Conservation (phyloP, 2,797 vertebrate genomes). For the Oreonectes daqikongensis region DNA sequence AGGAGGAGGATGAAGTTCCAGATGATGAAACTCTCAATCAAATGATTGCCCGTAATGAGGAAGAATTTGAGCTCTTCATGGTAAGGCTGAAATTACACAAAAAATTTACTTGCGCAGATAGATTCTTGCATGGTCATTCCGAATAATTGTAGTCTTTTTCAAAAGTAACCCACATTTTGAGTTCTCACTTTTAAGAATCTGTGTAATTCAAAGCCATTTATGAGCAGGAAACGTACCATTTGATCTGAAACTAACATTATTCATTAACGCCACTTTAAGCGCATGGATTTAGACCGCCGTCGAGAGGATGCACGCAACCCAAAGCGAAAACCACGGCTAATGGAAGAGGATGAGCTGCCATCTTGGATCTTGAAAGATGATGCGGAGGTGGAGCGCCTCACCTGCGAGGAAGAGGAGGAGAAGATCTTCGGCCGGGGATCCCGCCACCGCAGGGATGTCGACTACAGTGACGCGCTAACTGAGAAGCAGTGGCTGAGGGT, state of each 20-base stretch:
- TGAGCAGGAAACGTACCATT: not conserved
- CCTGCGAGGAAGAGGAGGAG: constrained; percentile 95
- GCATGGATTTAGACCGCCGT: constrained; percentile 95
- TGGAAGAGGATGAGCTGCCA: constrained; percentile 97
- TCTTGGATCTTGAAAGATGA: constrained; percentile 99
- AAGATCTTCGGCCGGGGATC: constrained; percentile 96
- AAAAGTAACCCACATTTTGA: not conserved
- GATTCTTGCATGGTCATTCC: constrained; percentile 1
- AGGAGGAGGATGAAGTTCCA: constrained; percentile 99
- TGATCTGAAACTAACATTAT: not conserved
- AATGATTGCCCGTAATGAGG: constrained; percentile 96
- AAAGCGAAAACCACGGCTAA: constrained; percentile 91
- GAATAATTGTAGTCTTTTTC: constrained; percentile 1
- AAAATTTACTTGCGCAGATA: not conserved
- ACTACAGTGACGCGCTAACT: constrained; percentile 95
- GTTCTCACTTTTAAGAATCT: not conserved
- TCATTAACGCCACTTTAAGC: constrained; percentile 68
- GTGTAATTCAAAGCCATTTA: not conserved
- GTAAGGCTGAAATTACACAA: constrained; percentile 71
- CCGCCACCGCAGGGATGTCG: constrained; percentile 92
- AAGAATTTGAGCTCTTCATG: constrained; percentile 98
- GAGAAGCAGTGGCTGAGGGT: constrained; percentile 99
- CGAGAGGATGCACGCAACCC: constrained; percentile 95
- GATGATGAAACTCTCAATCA: constrained; percentile 98
- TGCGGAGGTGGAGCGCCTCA: constrained; percentile 94